phyloP scores from a whole-genome alignment of 53 echinoderm and acorn worm genomes.

The Glandiceps talaboti region DNA sequence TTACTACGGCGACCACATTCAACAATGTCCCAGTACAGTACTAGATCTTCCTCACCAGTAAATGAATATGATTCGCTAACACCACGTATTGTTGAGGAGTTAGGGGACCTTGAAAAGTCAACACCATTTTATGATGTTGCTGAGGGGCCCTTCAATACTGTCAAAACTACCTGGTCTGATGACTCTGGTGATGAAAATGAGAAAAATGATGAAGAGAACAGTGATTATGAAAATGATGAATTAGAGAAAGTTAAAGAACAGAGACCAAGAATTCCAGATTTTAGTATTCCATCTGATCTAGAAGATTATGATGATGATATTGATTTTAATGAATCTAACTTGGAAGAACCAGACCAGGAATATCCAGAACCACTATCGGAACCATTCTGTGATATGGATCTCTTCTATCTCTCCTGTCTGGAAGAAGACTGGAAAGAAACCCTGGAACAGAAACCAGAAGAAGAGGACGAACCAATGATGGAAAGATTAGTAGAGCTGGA shows the following conservation, averaged over 20 bases:
- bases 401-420: conserved; percentile 57
- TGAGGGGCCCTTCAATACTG: background rate
- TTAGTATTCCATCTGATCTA: conserved; percentile 53
- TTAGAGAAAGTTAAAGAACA: conserved; percentile 9
- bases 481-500: conserved; percentile 89
- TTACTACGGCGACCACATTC: background rate
- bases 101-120: conserved; percentile 2
- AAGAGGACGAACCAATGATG: conserved; percentile 55
- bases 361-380: conserved; percentile 53
- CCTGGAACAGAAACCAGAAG: conserved; percentile 40
- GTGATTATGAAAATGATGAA: conserved; percentile 16
- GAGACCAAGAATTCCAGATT: conserved; percentile 13
- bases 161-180: background rate
- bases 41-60: background rate
- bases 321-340: conserved; percentile 44
- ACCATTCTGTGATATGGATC: conserved; percentile 82
- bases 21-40: background rate
- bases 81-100: conserved; percentile 45
- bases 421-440: conserved; percentile 76
- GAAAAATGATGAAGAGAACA: conserved; percentile 7
- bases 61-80: conserved; percentile 53
- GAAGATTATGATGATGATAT: conserved; percentile 8
- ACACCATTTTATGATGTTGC: background rate
- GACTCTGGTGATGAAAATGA: conserved; percentile 19
- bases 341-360: conserved; percentile 45